These are phyloP conservation scores for Blastobasis lacticolella DNA, from an alignment of 2,888 invertebrate species.

Conservation along the genomic window DNA sequence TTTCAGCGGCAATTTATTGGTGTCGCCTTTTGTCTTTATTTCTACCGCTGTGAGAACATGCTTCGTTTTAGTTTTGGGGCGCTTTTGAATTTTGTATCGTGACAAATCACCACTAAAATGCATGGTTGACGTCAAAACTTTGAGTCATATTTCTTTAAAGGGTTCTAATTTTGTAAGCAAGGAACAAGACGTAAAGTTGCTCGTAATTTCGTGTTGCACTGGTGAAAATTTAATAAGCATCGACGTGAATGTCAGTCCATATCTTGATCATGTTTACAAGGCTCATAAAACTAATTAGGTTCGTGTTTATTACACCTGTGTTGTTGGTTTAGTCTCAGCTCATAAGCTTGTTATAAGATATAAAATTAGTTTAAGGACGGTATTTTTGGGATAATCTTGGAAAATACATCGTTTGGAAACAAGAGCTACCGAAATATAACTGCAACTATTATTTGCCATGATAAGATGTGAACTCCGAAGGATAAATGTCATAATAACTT, in stretches of 20 bases:
- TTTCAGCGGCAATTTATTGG: conserved; percentile 66
- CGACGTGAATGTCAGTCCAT: conserved; percentile 24
- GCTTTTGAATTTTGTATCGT: conserved; percentile 36
- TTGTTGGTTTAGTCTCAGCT: background rate
- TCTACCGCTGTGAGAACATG: conserved; percentile 53
- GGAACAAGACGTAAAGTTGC: conserved; percentile 18
- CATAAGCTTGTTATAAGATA: too few relatives aligned
- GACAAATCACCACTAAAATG: conserved; percentile 25
- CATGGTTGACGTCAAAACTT: background rate
- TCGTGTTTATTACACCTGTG: conserved; percentile 26
- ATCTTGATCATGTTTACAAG: conserved; percentile 42
- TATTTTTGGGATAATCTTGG: too few relatives aligned
- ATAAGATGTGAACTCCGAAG: too few relatives aligned
- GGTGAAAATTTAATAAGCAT: conserved; percentile 20
- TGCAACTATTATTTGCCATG: too few relatives aligned
- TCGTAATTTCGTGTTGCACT: conserved; percentile 15
- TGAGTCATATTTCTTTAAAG: conserved; percentile 1
- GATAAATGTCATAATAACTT: too few relatives aligned
- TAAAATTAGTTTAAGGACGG: too few relatives aligned
- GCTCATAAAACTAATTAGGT: conserved; percentile 36
- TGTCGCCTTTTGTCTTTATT: conserved; percentile 67
- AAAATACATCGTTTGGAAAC: too few relatives aligned
- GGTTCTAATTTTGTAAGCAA: background rate
- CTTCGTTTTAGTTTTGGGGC: conserved; percentile 48
- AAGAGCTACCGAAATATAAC: too few relatives aligned